Evolutionary conservation across 2,113 vertebrate genomes (phyloP), one percentile per base, ranked within the genome.

Genomic region (Tenrec ecaudatus): DNA sequence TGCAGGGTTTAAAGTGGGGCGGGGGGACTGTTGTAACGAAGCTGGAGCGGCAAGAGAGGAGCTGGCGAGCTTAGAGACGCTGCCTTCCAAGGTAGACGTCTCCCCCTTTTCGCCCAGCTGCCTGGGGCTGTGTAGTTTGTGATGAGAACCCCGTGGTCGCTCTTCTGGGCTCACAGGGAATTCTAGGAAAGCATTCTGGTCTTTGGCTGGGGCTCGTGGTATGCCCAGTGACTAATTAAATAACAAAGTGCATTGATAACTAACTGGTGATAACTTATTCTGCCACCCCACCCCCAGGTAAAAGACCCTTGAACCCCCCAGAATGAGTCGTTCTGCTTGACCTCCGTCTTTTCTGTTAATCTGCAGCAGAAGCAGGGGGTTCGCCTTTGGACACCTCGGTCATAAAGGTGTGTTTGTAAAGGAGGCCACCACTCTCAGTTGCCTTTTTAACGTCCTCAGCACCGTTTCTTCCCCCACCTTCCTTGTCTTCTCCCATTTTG

Each of bases 211-310:
- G 53, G 19, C 73, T 73, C 71, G 4, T 4, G 25, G 66, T 66
- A n/a, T 40, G 58, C 79, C 80, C 17, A 31, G 36, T 62, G 58
- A 75, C 88, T 89, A 82, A 79, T 91, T 88, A 92, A 81, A 75
- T 4, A 15, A 77, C 62, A 86, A 71, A 64, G 58, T 58, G 8
- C 64, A 66, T 33, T 76, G 20, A 88, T 78, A 88, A 58, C 57
- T 88, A 90, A 82, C 83, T 80, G 29, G 23, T 76, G 15, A 62
- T 91, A 40, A 73, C 23, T 80, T 78, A 76, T 75, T 90, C 69
- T 96, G 53, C 40, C 38, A 4, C 47, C 64, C 64, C 23, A 27
- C 33, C 58, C n/a, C 79, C 25, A 80, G 62, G 27, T 86, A n/a
- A 91, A 84, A 20, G 68, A 53, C 40, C 76, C 31, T 88, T 76